These are phyloP conservation scores for Hydrolagus colliei DNA, from an alignment of 2,797 vertebrate species.

Conservation along the genomic window DNA sequence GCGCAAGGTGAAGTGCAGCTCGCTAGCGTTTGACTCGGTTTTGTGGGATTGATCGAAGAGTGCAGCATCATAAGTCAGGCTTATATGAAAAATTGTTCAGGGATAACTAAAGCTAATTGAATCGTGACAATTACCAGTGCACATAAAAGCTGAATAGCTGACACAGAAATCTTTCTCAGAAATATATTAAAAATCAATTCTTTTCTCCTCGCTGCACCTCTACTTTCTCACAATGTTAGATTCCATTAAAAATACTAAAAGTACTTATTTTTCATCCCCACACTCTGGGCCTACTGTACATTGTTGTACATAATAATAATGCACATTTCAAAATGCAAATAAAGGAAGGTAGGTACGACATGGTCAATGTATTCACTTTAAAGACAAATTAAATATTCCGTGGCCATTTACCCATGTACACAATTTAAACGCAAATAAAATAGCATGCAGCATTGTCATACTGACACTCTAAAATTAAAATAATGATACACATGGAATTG, in stretches of 20 bases:
- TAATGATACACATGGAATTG: neutral
- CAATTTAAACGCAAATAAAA: no score
- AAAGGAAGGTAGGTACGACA: no score
- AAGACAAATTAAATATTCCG: no score
- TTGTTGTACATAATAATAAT: no score
- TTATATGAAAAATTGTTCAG: constrained; percentile 5
- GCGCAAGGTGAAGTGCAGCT: neutral
- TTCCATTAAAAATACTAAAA: neutral
- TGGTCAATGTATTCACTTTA: no score
- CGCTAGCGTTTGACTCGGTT: neutral
- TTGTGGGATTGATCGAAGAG: constrained; percentile 7
- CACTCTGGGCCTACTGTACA: neutral
- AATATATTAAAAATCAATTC: constrained; percentile 27
- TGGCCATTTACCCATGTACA: no score
- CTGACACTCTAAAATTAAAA: no score
- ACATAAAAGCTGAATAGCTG: constrained; percentile 23
- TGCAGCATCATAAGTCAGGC: neutral
- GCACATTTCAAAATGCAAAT: no score
- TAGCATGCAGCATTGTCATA: no score
- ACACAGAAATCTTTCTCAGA: neutral
- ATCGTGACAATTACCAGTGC: constrained; percentile 7
- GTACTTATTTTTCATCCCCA: neutral
- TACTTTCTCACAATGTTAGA: neutral
- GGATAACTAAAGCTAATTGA: constrained; percentile 6
- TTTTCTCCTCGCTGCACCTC: neutral